Evolutionary conservation across 2,888 invertebrate species (phyloP), one percentile per base, ranked within the genome.

Genomic region (Oscheius sp.): DNA sequence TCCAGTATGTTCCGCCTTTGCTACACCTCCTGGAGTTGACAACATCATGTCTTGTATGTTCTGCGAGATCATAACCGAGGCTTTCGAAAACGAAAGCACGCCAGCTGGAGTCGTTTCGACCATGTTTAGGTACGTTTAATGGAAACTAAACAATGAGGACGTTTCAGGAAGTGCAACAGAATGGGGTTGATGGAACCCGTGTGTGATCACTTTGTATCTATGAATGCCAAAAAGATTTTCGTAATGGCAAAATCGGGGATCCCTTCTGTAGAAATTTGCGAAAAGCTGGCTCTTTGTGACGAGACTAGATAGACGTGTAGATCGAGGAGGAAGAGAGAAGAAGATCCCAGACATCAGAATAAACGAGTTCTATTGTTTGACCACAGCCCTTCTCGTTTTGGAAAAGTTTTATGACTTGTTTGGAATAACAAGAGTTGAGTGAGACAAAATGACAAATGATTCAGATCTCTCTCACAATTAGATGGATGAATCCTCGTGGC

Each of bases 141-240:
- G 13, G 32, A 47, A 11, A 48, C 11, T n/a, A 10, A 32, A 1
- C 7, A 3, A 51, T 11, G n/a, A 66, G 47, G 5, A 32, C 1
- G 13, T 3, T 70, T 74, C n/a, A 81, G 81, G 76, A 72, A 76
- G 37, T 83, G 83, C 73, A 79, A 79, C 33, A 76, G 78, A 33
- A 81, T 83, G 78, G 81, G 83, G 1, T 51, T 83, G 48, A 82
- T 81, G 80, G 83, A 83, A 65, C 79, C 81, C 1, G 79, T 82
- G 50, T 83, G 83, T 59, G 79, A 70, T 59, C 79, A 81, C 63
- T 83, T 83, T 70, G 76, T 83, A 48, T 71, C 79, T 10, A 76
- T 78, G 57, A 80, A 83, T 55, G 80, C 78, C 48, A 83, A 83
- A 60, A 66, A 75, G 33, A 77, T 83, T 35, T 80, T 83, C 68